Conservation (phyloP, 2,888 invertebrate species). For the Heliconius sara region DNA sequence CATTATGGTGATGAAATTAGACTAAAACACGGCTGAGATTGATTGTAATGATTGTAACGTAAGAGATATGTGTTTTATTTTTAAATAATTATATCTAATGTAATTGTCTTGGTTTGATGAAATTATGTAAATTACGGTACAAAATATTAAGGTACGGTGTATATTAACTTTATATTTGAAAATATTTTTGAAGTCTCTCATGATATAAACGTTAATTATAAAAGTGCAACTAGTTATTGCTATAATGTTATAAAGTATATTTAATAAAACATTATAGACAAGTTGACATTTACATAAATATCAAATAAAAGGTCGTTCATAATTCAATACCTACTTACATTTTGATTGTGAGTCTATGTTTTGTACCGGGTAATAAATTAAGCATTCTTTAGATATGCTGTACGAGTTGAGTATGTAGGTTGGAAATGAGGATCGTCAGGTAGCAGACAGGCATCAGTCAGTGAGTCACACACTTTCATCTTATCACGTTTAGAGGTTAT, state of each 20-base stretch:
- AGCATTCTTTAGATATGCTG: conserved; percentile 36
- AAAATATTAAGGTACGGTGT: background rate
- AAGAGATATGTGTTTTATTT: conserved; percentile 43
- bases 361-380: conserved; percentile 44
- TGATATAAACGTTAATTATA: background rate
- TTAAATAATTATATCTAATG: conserved; percentile 43
- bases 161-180: background rate
- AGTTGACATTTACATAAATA: conserved; percentile 22
- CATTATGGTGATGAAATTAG: conserved; percentile 66
- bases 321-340: conserved; percentile 25
- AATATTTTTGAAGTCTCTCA: background rate
- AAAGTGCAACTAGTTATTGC: background rate
- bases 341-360: conserved; percentile 25
- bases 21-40: conserved; percentile 58
- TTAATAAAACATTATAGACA: background rate
- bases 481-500: conserved; percentile 69
- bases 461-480: conserved; percentile 68
- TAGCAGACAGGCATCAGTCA: conserved; percentile 73
- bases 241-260: background rate
- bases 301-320: conserved; percentile 26
- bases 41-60: conserved; percentile 53
- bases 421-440: conserved; percentile 63
- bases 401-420: conserved; percentile 52
- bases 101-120: conserved; percentile 41
- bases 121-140: conserved; percentile 36